phyloP scores from a whole-genome alignment of 2,113 vertebrate genomes.

The Anolis sagrei region DNA sequence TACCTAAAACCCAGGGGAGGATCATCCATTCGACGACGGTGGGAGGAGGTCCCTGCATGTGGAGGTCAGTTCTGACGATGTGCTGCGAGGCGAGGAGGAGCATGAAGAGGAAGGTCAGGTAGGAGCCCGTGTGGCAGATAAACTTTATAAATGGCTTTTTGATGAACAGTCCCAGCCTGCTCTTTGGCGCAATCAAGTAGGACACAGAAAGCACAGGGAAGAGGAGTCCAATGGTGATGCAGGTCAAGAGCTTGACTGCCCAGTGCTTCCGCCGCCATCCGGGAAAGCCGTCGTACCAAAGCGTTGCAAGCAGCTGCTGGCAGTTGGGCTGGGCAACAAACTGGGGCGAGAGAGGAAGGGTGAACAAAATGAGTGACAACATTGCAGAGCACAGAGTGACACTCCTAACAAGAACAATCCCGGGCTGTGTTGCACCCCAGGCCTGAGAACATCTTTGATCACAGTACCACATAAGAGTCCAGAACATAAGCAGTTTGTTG shows the following conservation, averaged over 20 bases:
- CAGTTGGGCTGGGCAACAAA: slow-evolving; percentile 98
- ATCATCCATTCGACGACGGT: slow-evolving; percentile 99
- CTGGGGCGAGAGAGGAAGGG: slow-evolving; percentile 70
- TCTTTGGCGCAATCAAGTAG: slow-evolving; percentile 93
- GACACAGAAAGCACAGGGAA: slow-evolving; percentile 93
- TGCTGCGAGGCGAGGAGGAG: slow-evolving; percentile 95
- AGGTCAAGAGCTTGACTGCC: slow-evolving; percentile 94
- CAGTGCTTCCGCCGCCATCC: slow-evolving; percentile 97
- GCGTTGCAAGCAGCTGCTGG: slow-evolving; percentile 94
- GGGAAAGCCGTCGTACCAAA: slow-evolving; percentile 97
- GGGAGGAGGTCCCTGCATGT: slow-evolving; percentile 94
- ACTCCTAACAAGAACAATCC: too few species aligned
- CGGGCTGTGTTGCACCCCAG: too few species aligned
- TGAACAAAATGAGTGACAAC: background rate
- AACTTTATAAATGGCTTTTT: slow-evolving; percentile 99
- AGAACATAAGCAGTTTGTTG: too few species aligned
- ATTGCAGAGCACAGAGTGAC: background rate
- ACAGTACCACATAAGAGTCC: too few species aligned
- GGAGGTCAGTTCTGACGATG: slow-evolving; percentile 94
- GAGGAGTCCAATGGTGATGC: slow-evolving; percentile 93
- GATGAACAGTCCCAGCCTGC: slow-evolving; percentile 92
- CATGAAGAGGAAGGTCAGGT: slow-evolving; percentile 97
- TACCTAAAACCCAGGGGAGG: slow-evolving; percentile 96
- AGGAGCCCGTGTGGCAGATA: slow-evolving; percentile 97
- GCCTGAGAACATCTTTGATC: too few species aligned